These are phyloP conservation scores for Zaprionus taronus DNA, from an alignment of 1,140 invertebrate species.

Conservation along the genomic window DNA sequence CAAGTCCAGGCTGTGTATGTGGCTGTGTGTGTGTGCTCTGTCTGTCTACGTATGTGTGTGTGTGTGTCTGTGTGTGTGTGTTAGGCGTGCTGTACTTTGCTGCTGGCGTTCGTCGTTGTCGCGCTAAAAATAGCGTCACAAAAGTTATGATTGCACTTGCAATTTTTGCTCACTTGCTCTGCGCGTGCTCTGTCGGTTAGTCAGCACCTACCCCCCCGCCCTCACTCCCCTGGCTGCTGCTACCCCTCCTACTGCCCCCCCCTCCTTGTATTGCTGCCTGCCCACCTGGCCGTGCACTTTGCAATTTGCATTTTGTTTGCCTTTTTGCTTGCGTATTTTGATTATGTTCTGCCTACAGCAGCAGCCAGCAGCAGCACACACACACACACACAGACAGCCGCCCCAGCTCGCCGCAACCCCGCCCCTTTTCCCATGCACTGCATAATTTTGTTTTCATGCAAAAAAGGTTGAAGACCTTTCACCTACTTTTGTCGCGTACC, in stretches of 20 bases:
- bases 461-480: slow-evolving; percentile 82
- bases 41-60: slow-evolving; percentile 11
- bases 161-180: slow-evolving; percentile 17
- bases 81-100: slow-evolving; percentile 16
- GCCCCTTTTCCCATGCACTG: slow-evolving; percentile 40
- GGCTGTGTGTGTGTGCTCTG: slow-evolving; percentile 3
- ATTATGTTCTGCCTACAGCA: slow-evolving; percentile 44
- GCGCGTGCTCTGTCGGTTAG: slow-evolving; percentile 20
- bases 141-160: slow-evolving; percentile 35
- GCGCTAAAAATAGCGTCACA: slow-evolving; percentile 42
- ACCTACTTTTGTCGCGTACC: slow-evolving; percentile 70
- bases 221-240: not conserved
- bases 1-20: slow-evolving; percentile 58
- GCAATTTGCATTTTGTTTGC: slow-evolving; percentile 39
- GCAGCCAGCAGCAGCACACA: slow-evolving; percentile 27
- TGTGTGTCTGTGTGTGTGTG: not conserved
- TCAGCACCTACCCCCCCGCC: slow-evolving; percentile 1
- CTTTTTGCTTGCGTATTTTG: slow-evolving; percentile 53
- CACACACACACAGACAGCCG: slow-evolving; percentile 1
- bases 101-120: slow-evolving; percentile 16
- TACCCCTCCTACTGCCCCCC: no score
- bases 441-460: slow-evolving; percentile 80
- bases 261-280: not conserved
- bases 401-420: not conserved
- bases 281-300: slow-evolving; percentile 40